Evolutionary conservation across 2,888 invertebrate genomes (phyloP), one percentile per base, ranked within the genome.

Genomic region (Beris chalybata): DNA sequence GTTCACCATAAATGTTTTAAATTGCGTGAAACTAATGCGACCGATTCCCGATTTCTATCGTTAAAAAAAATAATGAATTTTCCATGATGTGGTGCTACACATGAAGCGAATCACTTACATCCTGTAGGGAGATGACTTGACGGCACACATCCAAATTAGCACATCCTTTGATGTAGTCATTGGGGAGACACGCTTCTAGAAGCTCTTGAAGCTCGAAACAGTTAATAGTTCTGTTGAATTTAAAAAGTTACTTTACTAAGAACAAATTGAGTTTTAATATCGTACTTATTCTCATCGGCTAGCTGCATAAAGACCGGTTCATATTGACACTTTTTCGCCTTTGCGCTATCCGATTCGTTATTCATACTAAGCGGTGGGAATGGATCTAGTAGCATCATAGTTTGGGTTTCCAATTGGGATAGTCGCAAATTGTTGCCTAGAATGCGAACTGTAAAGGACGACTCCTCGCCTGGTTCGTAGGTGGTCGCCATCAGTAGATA

Each of bases 101-200:
- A n/a, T n/a, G 15, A 12, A 7, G 52, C 6, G 4, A 7, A 9
- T 7, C 15, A 88, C 89, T 89, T 89, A 92, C 92, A 82, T 95
- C 95, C 82, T 95, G 86, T 6, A 94, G 89, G 1, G 95, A 84
- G 22, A 95, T 90, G 7, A 95, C 92, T 81, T 95, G 94, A 67
- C 94, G 85, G 76, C 95, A 95, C 2, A 95, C 94, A 79, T 95
- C 95, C 73, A 95, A 88, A 13, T 92, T 92, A 1, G 95, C 94
- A 78, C 95, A 95, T 73, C 95, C 95, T 76, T 95, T 95, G 71
- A 95, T 94, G 74, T 95, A 95, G 82, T 95, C 95, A 77, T 95
- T 95, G 0, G 95, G 95, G 66, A 95, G 83, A 78, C 95, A 95
- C 1, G 92, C 93, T 74, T 95, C 95, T 32, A 95, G 80, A 15